Conservation (phyloP, 53 echinoderm and acorn worm genomes). For the Glandiceps talaboti region DNA sequence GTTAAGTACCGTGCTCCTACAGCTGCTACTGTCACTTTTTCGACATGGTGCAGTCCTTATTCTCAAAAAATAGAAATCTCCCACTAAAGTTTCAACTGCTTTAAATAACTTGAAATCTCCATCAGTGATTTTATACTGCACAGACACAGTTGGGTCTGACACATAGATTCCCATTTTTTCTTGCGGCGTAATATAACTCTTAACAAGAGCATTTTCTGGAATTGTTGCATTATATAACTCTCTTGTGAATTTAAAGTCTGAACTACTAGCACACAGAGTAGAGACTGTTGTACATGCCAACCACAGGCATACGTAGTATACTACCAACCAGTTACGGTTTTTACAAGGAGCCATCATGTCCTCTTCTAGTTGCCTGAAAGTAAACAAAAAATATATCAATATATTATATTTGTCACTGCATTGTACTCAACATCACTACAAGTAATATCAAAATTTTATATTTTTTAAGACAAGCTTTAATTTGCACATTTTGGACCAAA, state of each 20-base stretch:
- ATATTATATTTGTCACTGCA: background rate
- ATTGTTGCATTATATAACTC: constrained; percentile 79
- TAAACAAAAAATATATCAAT: background rate
- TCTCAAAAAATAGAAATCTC: constrained; percentile 80
- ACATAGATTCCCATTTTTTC: constrained; percentile 88
- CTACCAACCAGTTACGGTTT: background rate
- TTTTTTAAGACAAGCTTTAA: too few relatives aligned
- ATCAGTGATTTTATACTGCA: constrained; percentile 31
- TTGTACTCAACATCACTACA: too few relatives aligned
- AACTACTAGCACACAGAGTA: background rate
- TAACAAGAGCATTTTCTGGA: constrained; percentile 69
- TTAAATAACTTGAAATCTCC: constrained; percentile 37
- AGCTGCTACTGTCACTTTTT: constrained; percentile 29
- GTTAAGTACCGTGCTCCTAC: constrained; percentile 42
- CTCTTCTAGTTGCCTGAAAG: background rate
- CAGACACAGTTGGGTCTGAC: constrained; percentile 25
- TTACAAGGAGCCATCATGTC: background rate
- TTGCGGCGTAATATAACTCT: constrained; percentile 66
- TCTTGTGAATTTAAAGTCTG: constrained; percentile 65
- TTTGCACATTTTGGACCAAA: too few relatives aligned
- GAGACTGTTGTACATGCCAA: background rate
- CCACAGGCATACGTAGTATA: background rate
- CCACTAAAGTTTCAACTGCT: constrained; percentile 46
- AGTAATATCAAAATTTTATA: too few relatives aligned
- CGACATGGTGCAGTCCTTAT: constrained; percentile 56